Base-by-base conservation (phyloP, 2,888 invertebrate species). In the Kryphioiulus occultus region DNA sequence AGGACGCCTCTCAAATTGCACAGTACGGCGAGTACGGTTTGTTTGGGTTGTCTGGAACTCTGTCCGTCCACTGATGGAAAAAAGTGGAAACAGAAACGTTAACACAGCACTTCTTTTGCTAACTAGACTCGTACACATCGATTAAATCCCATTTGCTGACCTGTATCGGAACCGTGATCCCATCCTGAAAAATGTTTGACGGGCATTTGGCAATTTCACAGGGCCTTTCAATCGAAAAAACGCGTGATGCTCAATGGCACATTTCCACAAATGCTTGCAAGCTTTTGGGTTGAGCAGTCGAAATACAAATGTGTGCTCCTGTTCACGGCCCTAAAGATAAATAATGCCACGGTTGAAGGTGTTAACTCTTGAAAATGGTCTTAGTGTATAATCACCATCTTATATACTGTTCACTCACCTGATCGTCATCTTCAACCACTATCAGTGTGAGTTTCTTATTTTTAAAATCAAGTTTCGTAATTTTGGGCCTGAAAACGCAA, bases 221-320 rank as follows among this genome's bases (percentile, higher is more conserved):
- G 97, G 96, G 53, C 96, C 96, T 89, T 97, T 95, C 87, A 99
- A 93, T 89, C 99, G 95, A 94, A 99, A 99, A 94, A 99, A 99
- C 0, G 99, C 97, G 93, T 99, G 99, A 93, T 99, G 98, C 92
- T 99, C 99, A 0, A 99, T 97, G 39, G 99, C 99, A 93, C 99
- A 99, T 93, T 99, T 99, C 99, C 99, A 99, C 89, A 99, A 93
- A 93, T 99, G 99, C 92, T 99, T 99, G 92, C 99, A 98, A 0
- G 99, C 99, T 92, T 99, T 99, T 92, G 99, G 98, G 92, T 98
- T 99, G 90, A 96, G 96, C 90, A 99, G 93, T 88, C 95, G 94
- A 92, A 99, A 99, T 5, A 99, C 98, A 92, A 99, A 99, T 0
- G 99, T 99, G 92, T 99, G 99, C 91, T 99, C 98, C 91, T 99